A percentile compares a stretch with the other conserved stretches of the same genome.
Evolutionary conservation across 2,113 vertebrate genomes (phyloP).

Genomic region (Limanda limanda): DNA sequence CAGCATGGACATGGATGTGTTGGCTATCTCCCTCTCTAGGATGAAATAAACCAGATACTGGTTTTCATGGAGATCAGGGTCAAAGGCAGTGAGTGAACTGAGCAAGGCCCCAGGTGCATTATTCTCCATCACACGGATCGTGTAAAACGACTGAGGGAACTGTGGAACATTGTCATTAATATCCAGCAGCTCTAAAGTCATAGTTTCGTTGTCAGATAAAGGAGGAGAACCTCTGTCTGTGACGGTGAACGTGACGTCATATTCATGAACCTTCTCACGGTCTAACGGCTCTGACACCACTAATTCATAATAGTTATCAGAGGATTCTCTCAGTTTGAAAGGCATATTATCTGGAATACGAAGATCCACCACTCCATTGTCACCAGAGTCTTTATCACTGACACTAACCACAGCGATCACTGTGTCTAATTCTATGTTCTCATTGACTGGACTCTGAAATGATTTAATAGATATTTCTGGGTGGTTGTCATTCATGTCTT

Average conservation of each 20-base stretch:
- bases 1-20: too few species aligned
- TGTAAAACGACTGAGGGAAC: too few species aligned
- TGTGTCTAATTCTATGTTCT: conserved; percentile 63
- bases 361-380: conserved; percentile 72
- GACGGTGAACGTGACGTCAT: conserved; percentile 20
- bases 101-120: conserved; percentile 76
- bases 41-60: background rate
- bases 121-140: conserved; percentile 73
- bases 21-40: background rate
- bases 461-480: conserved; percentile 83
- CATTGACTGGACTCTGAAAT: conserved; percentile 76
- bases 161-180: conserved; percentile 8
- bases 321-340: conserved; percentile 58
- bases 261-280: background rate
- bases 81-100: conserved; percentile 63
- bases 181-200: conserved; percentile 73
- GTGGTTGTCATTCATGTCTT: too few species aligned
- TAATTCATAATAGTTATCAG: too few species aligned
- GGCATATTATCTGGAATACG: conserved; percentile 58
- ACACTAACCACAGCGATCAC: conserved; percentile 76
- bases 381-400: conserved; percentile 72
- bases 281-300: too few species aligned
- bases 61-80: too few species aligned
- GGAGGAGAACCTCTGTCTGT: conserved; percentile 72
- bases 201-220: conserved; percentile 74